Evolutionary conservation across 2,888 invertebrate genomes (phyloP), one percentile per base, ranked within the genome.

Genomic region (Ptilodon capucinus): DNA sequence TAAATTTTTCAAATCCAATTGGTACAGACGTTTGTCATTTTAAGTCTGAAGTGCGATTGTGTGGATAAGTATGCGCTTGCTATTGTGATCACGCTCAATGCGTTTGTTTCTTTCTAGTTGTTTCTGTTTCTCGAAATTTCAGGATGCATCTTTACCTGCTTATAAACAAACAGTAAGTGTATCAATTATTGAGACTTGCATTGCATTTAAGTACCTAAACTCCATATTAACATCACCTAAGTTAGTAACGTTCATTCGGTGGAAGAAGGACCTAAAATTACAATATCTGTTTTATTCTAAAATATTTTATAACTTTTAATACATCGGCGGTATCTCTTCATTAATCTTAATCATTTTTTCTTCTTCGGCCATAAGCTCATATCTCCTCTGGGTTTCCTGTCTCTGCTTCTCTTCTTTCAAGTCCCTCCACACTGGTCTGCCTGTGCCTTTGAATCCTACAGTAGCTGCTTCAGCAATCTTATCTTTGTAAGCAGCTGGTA

Each of bases 401-500:
- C 28, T 42, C 9, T 48, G 18, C 36, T 2, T 8, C 17, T 58
- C 54, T 68, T 64, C n/a, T 3, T 57, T 25, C 0, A 60, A 1
- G 40, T 81, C 48, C 39, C 75, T 74, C 18, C 28, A 41, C 0
- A 77, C 68, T 2, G 79, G 72, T 21, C 40, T 51, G 0, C 86
- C 86, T 0, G 5, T 32, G 2, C 84, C 85, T 18, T 35, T 57
- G 32, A 85, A 73, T 9, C 75, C 76, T 1, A 84, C 45, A 0
- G 56, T 53, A 0, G 51, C 53, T 1, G 84, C 79, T 60, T 77
- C 80, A 6, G 54, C 42, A 0, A n/a, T 50, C 42, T 74, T 80
- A 2, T 77, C 76, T 2, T 51, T 25, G 0, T 54, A 41, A 0
- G 56, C 61, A 0, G 18, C 28, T 0, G 86, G 86, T 48, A 69